Evolutionary conservation across 2,113 vertebrate genomes (phyloP), one percentile per base, ranked within the genome.

Genomic region (Penelope pileata): DNA sequence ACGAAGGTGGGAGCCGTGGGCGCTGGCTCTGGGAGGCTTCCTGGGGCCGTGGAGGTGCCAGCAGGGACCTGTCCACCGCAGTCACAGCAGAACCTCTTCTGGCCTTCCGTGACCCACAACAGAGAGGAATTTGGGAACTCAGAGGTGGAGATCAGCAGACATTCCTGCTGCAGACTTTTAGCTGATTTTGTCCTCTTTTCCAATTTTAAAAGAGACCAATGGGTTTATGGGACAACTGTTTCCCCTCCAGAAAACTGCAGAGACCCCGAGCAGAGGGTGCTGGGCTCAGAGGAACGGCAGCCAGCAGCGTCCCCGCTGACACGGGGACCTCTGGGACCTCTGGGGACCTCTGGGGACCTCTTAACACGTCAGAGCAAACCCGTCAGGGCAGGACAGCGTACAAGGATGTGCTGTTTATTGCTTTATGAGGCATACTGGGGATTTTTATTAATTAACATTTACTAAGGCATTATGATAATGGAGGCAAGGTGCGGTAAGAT

Each of bases 1-100:
- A 7, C 95, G 95, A 34, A 94, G 12, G 40, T 96, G 96, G 24
- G 94, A 92, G 36, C 85, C 64, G 14, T 89, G 96, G 42, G 26
- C 1, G 62, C 66, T 22, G 54, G 13, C 3, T 3, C 66, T 16
- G 60, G 2, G 1, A 6, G 48, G 21, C 5, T 10, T 29, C 42
- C 38, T 81, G 7, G 50, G 45, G 27, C 56, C 10, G 2, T 3
- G 29, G 47, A 9, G 10, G 2, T 19, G 18, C 10, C 48, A 38
- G 60, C 47, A 66, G 23, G 36, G 19, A 16, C 11, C 30, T 6
- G 30, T 19, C 30, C 53, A n/a, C 32, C 8, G 1, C 22, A 7
- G 29, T 8, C n/a, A 26, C 82, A 43, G 13, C 3, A 0, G 29
- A 38, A 56, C 15, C 43, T 47, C 10, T 2, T 68, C 11, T 12